Evolutionary conservation across 2,797 vertebrate species (phyloP), one percentile per base, ranked within the genome.

Genomic region (Hybognathus amarus): DNA sequence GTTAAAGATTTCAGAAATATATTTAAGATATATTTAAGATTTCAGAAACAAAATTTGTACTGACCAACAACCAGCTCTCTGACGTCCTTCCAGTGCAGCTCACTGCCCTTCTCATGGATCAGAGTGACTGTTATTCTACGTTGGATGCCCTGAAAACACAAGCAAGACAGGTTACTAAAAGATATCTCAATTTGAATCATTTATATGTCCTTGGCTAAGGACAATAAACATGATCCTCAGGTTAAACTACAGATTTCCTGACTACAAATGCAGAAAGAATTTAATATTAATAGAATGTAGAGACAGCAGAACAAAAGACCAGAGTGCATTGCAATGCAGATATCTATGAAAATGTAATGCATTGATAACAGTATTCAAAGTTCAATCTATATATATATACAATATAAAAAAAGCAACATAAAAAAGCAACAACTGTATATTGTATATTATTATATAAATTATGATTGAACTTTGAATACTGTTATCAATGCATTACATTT

Each of bases 71-170:
- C 98, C 91, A 99, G 94, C 90, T 99, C 98, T 1, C 97, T 92
- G 0, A 99, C 98, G 2, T 99, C 98, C 61, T 99, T 99, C 98
- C 98, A 99, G 87, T 99, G 97, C 50, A 99, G 94, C 89, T 99
- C 97, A 0, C 96, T 98, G 54, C 98, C 98, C 89, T 97, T 99
- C 93, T 99, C 97, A 0, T 99, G 98, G 91, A 99, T 97, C 6
- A 99, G 97, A 76, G 98, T 99, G 89, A 99, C 96, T 0, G 97
- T 98, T 93, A 99, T 97, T 89, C 98, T 95, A 22, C 98, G 93
- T 90, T 99, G 98, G 92, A 99, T 99, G 61, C 97, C 98, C 98
- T 99, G 91, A 85, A 84, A 70, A 78, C 59, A 77, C 2, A 17
- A 33, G 36, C 17, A 63, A 77, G 24, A 45, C 56, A 20, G 9